These are phyloP conservation scores for Tragopan temminckii DNA, from an alignment of 2,797 vertebrate species.

Conservation along the genomic window DNA sequence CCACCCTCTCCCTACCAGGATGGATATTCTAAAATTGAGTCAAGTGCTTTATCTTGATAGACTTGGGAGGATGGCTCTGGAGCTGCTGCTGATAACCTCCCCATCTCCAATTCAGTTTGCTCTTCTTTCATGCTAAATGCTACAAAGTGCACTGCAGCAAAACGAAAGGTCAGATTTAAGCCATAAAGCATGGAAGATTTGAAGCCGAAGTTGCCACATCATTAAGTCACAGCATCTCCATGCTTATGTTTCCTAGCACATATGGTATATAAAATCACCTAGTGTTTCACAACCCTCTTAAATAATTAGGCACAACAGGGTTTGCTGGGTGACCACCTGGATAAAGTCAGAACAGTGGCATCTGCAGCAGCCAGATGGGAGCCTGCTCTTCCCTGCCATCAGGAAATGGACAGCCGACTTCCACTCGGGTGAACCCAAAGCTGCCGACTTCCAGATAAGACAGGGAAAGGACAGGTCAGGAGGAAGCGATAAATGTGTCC, in stretches of 20 bases:
- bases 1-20: neutral
- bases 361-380: slow-evolving; percentile 75
- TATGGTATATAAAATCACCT: slow-evolving; percentile 79
- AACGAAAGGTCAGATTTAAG: slow-evolving; percentile 60
- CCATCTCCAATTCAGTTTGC: slow-evolving; percentile 33
- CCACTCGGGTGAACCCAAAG: slow-evolving; percentile 53
- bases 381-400: slow-evolving; percentile 41
- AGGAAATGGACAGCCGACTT: slow-evolving; percentile 64
- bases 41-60: slow-evolving; percentile 52
- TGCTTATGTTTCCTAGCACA: slow-evolving; percentile 72
- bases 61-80: slow-evolving; percentile 16
- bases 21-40: slow-evolving; percentile 47
- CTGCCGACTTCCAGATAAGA: neutral
- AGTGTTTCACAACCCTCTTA: slow-evolving; percentile 77
- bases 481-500: neutral
- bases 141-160: slow-evolving; percentile 18
- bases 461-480: neutral
- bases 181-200: neutral
- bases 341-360: slow-evolving; percentile 77
- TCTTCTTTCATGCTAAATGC: slow-evolving; percentile 45
- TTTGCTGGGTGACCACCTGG: slow-evolving; percentile 77
- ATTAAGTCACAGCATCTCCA: slow-evolving; percentile 59
- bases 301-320: slow-evolving; percentile 78
- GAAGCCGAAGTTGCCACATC: slow-evolving; percentile 37
- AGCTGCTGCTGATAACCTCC: slow-evolving; percentile 44